These are phyloP conservation scores for Oreochromis spilurus DNA, from an alignment of 2,113 vertebrate species.

Conservation along the genomic window DNA sequence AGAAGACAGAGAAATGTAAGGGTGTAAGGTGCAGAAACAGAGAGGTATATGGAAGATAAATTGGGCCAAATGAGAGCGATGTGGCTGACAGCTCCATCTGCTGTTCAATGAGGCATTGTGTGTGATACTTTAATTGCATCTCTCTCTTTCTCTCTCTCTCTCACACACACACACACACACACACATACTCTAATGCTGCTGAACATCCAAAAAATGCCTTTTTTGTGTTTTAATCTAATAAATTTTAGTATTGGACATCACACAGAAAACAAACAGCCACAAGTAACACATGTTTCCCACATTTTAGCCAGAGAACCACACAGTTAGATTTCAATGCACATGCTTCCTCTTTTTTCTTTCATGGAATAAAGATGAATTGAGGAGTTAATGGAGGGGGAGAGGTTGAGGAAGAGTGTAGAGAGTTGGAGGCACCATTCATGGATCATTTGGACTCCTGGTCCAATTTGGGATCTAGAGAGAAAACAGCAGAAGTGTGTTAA, in stretches of 20 bases:
- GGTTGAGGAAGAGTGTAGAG: not conserved
- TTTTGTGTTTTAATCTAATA: not conserved
- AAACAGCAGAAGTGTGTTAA: not conserved
- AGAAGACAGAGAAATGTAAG: not conserved
- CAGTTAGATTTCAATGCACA: not conserved
- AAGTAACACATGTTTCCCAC: not conserved
- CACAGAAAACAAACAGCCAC: not conserved
- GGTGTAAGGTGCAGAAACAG: not conserved
- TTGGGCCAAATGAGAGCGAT: not conserved
- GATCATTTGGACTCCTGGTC: conserved; percentile 19
- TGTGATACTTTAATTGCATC: not conserved
- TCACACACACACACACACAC: not conserved
- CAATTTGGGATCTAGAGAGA: not conserved
- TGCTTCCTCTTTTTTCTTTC: not conserved
- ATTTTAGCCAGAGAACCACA: not conserved
- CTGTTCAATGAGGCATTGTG: not conserved
- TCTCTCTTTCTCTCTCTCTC: not conserved
- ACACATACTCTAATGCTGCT: not conserved
- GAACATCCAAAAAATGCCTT: not conserved
- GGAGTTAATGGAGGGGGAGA: not conserved
- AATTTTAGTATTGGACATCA: not conserved
- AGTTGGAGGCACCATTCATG: not conserved
- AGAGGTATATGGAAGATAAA: not conserved
- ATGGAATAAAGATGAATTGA: not conserved
- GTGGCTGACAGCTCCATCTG: conserved; percentile 18